Evolutionary conservation across 1,140 invertebrate genomes (phyloP).

Genomic region (Zaprionus inermis): DNA sequence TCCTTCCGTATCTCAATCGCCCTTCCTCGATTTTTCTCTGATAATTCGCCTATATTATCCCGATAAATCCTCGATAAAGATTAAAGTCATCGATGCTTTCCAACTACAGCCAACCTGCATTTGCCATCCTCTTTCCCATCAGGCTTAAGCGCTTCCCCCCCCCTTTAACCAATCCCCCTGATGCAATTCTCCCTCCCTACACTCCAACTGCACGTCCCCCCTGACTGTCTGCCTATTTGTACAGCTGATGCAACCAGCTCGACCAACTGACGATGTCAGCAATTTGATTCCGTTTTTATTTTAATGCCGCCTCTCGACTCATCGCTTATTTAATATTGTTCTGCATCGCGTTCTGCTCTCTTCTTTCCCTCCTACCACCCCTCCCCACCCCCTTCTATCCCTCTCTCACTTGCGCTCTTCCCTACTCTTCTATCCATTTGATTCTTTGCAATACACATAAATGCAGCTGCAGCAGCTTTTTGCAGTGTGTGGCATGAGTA

Average conservation of each 20-base stretch:
- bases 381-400: too few relatives aligned
- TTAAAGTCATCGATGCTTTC: neutral
- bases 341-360: too few relatives aligned
- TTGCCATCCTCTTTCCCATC: neutral
- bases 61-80: neutral
- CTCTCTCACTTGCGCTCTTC: neutral
- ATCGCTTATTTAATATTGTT: too few relatives aligned
- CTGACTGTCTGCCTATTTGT: neutral
- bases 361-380: too few relatives aligned
- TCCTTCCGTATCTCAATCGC: too few relatives aligned
- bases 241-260: constrained; percentile 2
- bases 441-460: neutral
- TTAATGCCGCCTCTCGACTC: constrained; percentile 5
- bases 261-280: constrained; percentile 32
- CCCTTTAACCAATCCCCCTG: too few relatives aligned
- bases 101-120: neutral
- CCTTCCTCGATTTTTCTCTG: too few relatives aligned
- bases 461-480: constrained; percentile 10
- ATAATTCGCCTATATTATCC: neutral
- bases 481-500: constrained; percentile 3
- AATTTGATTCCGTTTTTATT: constrained; percentile 29
- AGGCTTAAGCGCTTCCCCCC: neutral
- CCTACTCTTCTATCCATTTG: neutral
- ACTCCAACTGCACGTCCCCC: too few relatives aligned
- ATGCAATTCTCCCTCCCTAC: neutral